Evolutionary conservation across 2,888 invertebrate species (phyloP).

Genomic region (Dasypolia templi): DNA sequence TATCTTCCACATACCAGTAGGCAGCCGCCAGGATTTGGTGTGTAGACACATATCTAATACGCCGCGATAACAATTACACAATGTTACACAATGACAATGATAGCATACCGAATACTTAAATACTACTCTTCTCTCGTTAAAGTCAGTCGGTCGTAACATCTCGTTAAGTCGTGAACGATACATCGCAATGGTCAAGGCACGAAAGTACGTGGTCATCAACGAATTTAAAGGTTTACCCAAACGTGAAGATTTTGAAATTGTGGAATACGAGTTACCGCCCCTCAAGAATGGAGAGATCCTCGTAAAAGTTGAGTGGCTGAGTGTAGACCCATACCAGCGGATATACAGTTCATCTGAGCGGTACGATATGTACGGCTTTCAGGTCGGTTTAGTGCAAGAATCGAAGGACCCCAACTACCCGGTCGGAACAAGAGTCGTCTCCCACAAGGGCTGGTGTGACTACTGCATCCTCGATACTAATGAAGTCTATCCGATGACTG

Average conservation of each 20-base stretch:
- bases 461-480: constrained; percentile 59
- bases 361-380: constrained; percentile 75
- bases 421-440: constrained; percentile 90
- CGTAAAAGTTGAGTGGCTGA: constrained; percentile 75
- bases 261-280: constrained; percentile 89
- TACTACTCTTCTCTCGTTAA: not conserved
- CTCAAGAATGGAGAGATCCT: constrained; percentile 78
- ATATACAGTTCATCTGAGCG: constrained; percentile 68
- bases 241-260: constrained; percentile 89
- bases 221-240: constrained; percentile 91
- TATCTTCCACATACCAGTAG: no score
- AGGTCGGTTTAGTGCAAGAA: constrained; percentile 87
- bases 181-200: constrained; percentile 85
- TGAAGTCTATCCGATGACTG: constrained; percentile 46
- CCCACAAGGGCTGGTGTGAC: constrained; percentile 81
- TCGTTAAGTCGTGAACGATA: not conserved
- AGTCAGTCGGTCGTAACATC: not conserved
- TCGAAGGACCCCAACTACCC: constrained; percentile 91
- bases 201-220: constrained; percentile 83
- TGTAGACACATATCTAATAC: not conserved
- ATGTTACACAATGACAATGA: not conserved
- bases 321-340: constrained; percentile 74
- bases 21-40: no score
- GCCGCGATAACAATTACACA: not conserved
- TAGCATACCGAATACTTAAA: not conserved